Conservation (phyloP, 2,797 vertebrate genomes). For the Onychomys leucogaster region DNA sequence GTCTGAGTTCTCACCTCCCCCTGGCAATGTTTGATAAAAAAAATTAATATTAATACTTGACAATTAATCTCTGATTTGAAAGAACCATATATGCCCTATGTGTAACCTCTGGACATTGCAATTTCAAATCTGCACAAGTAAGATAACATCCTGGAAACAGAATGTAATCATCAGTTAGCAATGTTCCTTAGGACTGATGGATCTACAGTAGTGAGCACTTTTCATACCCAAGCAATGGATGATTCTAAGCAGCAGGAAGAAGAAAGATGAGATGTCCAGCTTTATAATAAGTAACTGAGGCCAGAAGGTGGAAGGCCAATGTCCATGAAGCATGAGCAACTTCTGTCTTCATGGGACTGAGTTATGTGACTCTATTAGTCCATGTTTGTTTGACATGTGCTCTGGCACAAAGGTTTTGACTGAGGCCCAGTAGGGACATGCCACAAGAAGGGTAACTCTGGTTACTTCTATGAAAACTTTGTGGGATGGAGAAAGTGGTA, state of each 20-base stretch:
- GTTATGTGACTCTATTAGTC: not conserved
- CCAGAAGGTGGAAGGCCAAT: not conserved
- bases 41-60: constrained; percentile 55
- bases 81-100: constrained; percentile 27
- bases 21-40: constrained; percentile 14
- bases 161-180: constrained; percentile 69
- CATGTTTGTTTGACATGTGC: not conserved
- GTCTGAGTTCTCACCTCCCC: not conserved
- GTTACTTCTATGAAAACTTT: not conserved
- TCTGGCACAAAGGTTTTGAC: not conserved
- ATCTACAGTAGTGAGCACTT: not conserved
- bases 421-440: not conserved
- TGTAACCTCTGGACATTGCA: constrained; percentile 70
- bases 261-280: not conserved
- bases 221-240: not conserved
- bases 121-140: constrained; percentile 54
- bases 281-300: not conserved
- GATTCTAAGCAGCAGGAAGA: not conserved
- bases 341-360: not conserved
- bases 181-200: constrained; percentile 41
- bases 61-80: constrained; percentile 66
- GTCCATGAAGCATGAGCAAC: not conserved
- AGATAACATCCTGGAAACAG: constrained; percentile 77
- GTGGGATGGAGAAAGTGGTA: too few relatives aligned
- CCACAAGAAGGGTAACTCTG: not conserved